Base-by-base conservation (phyloP, 2,888 invertebrate species). In the Calliscelio sp. region DNA sequence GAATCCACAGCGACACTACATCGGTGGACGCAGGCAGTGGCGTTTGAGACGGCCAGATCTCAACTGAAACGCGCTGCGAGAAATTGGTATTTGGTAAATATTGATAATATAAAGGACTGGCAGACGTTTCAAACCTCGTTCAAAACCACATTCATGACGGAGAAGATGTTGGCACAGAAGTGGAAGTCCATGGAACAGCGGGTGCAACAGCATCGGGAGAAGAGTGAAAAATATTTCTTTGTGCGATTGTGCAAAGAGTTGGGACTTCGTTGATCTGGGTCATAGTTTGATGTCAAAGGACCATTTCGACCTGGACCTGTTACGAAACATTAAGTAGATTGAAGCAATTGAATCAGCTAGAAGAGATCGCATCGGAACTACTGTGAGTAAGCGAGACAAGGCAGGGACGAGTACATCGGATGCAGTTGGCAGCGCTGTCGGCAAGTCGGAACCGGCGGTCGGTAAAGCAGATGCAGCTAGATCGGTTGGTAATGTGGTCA, bases 161-260 rank as follows among this genome's bases (percentile, higher is more conserved):
- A 59, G 65, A 87, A 57, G 46, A 25, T 66, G 46, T 46, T 65
- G 20, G 14, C 49, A 14, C 71, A 85, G 51, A 70, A 59, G 24
- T 86, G 73, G 70, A 46, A 79, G 16, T 70, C 70, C 8, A 84
- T 85, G 84, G 35, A 63, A 4, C 41, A 57, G 3, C 61, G 84
- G 6, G 10, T n/a, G 7, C 82, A 86, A 16, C 22, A 20, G 6
- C 20, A 38, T 11, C 38, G 38, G 14, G 83, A 86, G 61, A 49
- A 75, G 20, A 65, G 71, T 14, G 10, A 61, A 3, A 25, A 63
- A 16, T 61, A 61, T 28, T 61, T 71, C 38, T 78, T 82, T n/a
- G 79, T 85, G 0, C 57, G 82, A 1, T 10, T 81, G 8, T 87
- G 84, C 32, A 77, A 71, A 16, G 81, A 57, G 0, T 25, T 86